Evolutionary conservation across 2,113 vertebrate species (phyloP).

Genomic region (Ptyas mucosa): DNA sequence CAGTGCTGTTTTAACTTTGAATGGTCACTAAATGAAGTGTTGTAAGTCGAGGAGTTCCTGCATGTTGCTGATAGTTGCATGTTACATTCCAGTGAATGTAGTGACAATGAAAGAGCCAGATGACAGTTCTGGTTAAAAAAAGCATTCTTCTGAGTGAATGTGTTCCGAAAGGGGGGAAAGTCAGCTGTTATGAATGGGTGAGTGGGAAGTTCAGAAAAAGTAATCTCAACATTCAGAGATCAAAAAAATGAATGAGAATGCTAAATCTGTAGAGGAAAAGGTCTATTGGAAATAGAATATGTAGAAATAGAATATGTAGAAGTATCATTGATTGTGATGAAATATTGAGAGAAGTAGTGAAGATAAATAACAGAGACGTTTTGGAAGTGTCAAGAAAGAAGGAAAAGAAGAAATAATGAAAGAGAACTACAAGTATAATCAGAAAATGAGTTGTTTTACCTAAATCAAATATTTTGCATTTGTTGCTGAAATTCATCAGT

Average conservation of each 20-base stretch:
- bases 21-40: no score
- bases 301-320: no score
- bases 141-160: neutral
- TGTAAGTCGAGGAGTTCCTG: no score
- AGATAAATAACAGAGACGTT: neutral
- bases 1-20: no score
- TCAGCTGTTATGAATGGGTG: neutral
- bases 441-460: neutral
- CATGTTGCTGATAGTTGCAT: no score
- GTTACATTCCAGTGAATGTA: neutral
- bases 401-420: neutral
- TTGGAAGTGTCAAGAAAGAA: neutral
- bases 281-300: no score
- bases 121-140: neutral
- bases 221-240: neutral
- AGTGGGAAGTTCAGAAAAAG: neutral
- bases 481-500: neutral
- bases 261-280: neutral
- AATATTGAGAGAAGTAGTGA: no score
- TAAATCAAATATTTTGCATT: neutral
- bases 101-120: neutral
- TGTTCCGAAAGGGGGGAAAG: neutral
- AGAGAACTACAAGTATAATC: neutral
- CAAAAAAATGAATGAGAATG: neutral
- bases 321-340: no score